Percentiles rank a stretch among this genome's conserved stretches.
Conservation (phyloP, 1,140 invertebrate species). For the Teleogryllus occipitalis region DNA sequence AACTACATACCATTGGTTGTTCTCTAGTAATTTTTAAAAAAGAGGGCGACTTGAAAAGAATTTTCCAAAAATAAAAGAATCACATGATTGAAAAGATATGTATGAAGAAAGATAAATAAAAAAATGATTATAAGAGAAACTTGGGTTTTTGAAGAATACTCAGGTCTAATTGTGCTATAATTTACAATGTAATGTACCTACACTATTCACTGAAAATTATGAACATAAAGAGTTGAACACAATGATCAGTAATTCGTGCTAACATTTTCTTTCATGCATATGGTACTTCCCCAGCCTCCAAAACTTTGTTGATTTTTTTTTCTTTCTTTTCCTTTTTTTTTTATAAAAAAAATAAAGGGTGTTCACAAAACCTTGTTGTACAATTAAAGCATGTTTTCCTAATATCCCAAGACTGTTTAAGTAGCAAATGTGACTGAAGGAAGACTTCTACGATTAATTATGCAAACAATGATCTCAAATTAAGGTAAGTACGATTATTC, state of each 20-base stretch:
- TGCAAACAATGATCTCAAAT: too few relatives aligned
- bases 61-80: background rate
- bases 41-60: background rate
- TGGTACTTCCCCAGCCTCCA: background rate
- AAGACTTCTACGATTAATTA: too few relatives aligned
- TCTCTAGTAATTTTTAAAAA: background rate
- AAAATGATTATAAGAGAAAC: background rate
- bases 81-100: background rate
- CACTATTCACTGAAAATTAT: background rate
- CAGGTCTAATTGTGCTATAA: constrained; percentile 1
- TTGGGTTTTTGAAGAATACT: background rate
- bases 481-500: too few relatives aligned
- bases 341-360: too few relatives aligned
- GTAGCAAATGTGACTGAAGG: too few relatives aligned
- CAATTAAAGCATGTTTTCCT: too few relatives aligned
- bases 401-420: too few relatives aligned
- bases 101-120: background rate
- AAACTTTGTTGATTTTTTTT: background rate
- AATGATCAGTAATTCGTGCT: background rate
- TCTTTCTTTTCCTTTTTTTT: background rate
- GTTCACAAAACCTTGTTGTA: too few relatives aligned
- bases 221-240: background rate
- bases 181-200: background rate
- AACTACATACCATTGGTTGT: background rate
- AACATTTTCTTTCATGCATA: background rate